These are phyloP conservation scores for Hippopotamyrus pictus DNA, from an alignment of 2,797 vertebrate species.

Conservation along the genomic window DNA sequence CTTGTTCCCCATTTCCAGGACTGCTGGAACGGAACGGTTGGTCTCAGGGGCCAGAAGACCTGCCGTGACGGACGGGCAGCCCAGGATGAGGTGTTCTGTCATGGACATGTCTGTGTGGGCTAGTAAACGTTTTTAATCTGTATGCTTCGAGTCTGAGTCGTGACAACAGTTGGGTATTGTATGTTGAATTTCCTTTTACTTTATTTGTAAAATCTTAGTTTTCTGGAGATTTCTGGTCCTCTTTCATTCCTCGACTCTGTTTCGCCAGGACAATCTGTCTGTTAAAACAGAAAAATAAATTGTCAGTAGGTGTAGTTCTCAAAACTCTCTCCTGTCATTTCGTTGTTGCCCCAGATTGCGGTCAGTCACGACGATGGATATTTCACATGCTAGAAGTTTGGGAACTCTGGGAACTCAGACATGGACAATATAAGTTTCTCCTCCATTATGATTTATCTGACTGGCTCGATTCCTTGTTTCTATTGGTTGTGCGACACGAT, in stretches of 20 bases:
- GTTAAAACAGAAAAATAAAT: conserved; percentile 6
- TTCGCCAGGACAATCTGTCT: conserved; percentile 33
- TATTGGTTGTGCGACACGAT: too few species aligned
- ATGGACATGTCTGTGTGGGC: background rate
- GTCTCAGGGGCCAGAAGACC: background rate
- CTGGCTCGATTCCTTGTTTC: background rate
- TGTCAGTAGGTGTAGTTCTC: background rate
- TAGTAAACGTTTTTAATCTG: background rate
- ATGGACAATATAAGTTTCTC: background rate
- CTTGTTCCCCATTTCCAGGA: background rate
- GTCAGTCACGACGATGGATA: background rate
- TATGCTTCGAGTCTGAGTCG: background rate
- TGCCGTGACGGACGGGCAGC: background rate
- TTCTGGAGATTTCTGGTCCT: background rate
- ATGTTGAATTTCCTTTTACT: background rate
- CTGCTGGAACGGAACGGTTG: background rate
- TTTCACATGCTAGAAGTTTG: background rate
- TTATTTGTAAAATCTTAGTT: background rate
- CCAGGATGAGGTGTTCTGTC: background rate
- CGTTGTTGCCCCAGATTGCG: background rate
- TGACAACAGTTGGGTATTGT: background rate
- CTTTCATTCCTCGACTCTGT: conserved; percentile 13
- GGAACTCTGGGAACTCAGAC: background rate
- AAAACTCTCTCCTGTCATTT: background rate
- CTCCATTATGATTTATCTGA: background rate